Evolutionary conservation across 2,113 vertebrate species (phyloP), one percentile per base, ranked within the genome.

Genomic region (Oncorhynchus kisutch): DNA sequence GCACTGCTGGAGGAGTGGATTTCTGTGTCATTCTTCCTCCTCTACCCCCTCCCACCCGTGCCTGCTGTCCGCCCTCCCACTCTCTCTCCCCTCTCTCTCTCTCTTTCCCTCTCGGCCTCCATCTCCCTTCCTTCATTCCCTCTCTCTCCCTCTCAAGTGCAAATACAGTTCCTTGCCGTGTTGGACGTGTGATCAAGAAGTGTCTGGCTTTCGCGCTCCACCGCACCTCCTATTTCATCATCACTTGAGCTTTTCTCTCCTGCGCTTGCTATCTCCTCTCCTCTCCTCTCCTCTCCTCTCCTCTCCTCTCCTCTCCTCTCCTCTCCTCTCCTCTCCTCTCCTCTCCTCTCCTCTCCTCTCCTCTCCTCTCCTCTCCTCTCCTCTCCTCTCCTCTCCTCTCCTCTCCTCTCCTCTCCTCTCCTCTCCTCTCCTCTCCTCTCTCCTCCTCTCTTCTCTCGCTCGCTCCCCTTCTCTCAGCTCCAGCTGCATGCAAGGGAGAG

Each of bases 141-240:
- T 75, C 85, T 90, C 84, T 82, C 39, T 45, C 39, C 8, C 39
- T 45, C 90, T 87, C 85, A 90, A 89, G 87, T 88, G 89, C 91
- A 90, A 91, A 88, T 89, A 87, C 87, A 86, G 85, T 91, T 91
- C 87, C 87, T 89, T 74, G 90, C 92, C 81, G 88, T 91, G 92
- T 91, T 91, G 91, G 92, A 91, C 88, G 86, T 92, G 86, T 91
- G 93, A 93, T 93, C 93, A 88, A 90, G 88, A 85, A 88, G 82
- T 91, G 91, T 92, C 86, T 90, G 83, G 88, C 92, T 94, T 75
- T 87, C 86, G 86, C 91, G 90, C 92, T 90, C 89, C 84, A 88
- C 91, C 87, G 81, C 90, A 90, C 93, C 93, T 93, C 92, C 90
- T 90, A 89, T 95, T 95, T 95, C 94, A 94, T 94, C 94, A 94